These are phyloP conservation scores for Ia io DNA, from an alignment of 2,113 vertebrate genomes.

Conservation along the genomic window DNA sequence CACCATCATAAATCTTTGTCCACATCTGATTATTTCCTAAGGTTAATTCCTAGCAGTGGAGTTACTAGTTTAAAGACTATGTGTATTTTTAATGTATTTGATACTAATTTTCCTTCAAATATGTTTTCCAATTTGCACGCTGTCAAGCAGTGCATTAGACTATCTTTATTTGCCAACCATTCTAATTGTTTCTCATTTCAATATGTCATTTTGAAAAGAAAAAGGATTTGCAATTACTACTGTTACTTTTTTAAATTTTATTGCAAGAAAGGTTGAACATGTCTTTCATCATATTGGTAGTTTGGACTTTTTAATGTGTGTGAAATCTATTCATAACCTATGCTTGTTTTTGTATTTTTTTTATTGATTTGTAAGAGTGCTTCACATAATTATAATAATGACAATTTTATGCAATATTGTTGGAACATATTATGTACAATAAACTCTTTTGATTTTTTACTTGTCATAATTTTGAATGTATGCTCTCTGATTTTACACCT, in stretches of 20 bases:
- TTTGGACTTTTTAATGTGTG: not conserved
- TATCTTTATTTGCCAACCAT: not conserved
- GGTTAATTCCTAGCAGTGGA: not conserved
- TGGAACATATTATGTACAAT: not conserved
- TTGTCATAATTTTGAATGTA: not conserved
- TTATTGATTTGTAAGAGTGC: not conserved
- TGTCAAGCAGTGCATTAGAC: not conserved
- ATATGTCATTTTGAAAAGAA: not conserved
- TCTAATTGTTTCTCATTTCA: not conserved
- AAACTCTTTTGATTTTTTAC: not conserved
- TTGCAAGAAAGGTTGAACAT: not conserved
- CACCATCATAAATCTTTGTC: not conserved
- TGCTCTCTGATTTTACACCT: not conserved
- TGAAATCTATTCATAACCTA: not conserved
- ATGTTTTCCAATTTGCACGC: not conserved
- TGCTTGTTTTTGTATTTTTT: not conserved
- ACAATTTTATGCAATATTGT: not conserved
- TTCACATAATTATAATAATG: not conserved
- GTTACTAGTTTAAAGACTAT: not conserved
- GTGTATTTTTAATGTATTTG: not conserved
- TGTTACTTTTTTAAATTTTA: not conserved
- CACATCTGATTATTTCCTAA: not conserved
- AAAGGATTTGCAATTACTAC: not conserved
- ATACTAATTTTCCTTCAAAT: conserved; percentile 7
- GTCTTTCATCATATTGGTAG: not conserved